phyloP scores from a whole-genome alignment of 35 echinoderm and acorn worm species.

The Apostichopus parvimensis region DNA sequence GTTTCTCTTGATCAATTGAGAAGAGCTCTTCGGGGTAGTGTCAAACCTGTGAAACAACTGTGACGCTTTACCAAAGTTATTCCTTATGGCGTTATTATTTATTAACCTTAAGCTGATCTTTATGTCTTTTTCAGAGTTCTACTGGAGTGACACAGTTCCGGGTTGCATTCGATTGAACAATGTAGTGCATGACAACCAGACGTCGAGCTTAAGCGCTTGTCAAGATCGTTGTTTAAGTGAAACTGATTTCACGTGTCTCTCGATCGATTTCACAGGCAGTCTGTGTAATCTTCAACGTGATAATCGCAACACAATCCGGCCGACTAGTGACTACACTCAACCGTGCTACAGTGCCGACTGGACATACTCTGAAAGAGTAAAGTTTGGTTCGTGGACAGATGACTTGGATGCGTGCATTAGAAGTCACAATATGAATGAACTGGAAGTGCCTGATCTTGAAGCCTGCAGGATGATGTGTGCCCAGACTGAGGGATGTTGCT shows the following conservation, averaged over 20 bases:
- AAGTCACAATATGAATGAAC: not conserved
- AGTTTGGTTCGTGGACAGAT: not conserved
- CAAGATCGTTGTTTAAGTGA: not conserved
- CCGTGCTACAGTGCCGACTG: not conserved
- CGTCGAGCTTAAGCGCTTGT: not conserved
- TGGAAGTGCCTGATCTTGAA: not conserved
- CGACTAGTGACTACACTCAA: not conserved
- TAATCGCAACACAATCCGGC: not conserved
- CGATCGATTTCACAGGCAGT: not conserved
- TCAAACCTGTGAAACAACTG: too few species aligned
- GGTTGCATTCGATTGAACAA: not conserved
- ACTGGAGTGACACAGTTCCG: not conserved
- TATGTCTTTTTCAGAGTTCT: not conserved
- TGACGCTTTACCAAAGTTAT: too few species aligned
- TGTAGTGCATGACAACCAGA: not conserved
- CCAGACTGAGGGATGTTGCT: not conserved
- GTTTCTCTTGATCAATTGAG: too few species aligned
- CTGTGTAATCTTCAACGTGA: not conserved
- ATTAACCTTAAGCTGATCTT: too few species aligned
- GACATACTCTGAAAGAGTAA: conserved; percentile 3
- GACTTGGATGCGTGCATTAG: not conserved
- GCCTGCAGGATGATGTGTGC: not conserved
- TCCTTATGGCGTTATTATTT: too few species aligned
- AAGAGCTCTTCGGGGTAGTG: too few species aligned
- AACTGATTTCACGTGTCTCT: not conserved